Percentiles rank a stretch among this genome's conserved stretches.
These are phyloP conservation scores for Lasius fuliginosus DNA, from an alignment of 2,888 invertebrate species.

Conservation along the genomic window DNA sequence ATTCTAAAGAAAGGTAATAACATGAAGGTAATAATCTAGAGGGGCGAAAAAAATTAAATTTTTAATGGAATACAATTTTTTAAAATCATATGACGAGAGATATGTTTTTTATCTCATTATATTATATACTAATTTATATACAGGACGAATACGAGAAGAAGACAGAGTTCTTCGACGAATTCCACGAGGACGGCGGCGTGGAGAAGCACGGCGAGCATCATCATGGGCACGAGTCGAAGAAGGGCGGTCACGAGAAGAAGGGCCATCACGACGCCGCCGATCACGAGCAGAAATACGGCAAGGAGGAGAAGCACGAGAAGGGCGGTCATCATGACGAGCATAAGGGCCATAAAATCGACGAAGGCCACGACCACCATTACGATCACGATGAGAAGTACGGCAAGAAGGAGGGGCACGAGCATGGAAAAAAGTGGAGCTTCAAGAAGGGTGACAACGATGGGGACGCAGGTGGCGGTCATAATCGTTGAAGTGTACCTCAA, in stretches of 20 bases:
- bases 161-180: constrained; percentile 92
- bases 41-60: neutral
- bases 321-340: constrained; percentile 88
- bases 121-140: constrained; percentile 25
- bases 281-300: constrained; percentile 88
- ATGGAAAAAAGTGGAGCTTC: constrained; percentile 89
- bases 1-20: no score
- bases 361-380: constrained; percentile 88
- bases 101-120: neutral
- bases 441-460: constrained; percentile 86
- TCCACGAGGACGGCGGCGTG: constrained; percentile 90
- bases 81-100: neutral
- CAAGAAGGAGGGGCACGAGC: constrained; percentile 86
- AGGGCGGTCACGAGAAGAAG: constrained; percentile 89
- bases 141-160: constrained; percentile 91
- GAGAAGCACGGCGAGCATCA: constrained; percentile 90
- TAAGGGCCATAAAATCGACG: constrained; percentile 88
- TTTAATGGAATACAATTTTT: neutral
- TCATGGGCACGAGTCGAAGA: constrained; percentile 87
- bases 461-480: constrained; percentile 10
- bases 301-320: constrained; percentile 88
- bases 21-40: no score
- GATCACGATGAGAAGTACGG: constrained; percentile 87
- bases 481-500: constrained; percentile 23
- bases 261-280: constrained; percentile 87